Conservation (phyloP, 2,797 vertebrate genomes). For the Falco rusticolus region DNA sequence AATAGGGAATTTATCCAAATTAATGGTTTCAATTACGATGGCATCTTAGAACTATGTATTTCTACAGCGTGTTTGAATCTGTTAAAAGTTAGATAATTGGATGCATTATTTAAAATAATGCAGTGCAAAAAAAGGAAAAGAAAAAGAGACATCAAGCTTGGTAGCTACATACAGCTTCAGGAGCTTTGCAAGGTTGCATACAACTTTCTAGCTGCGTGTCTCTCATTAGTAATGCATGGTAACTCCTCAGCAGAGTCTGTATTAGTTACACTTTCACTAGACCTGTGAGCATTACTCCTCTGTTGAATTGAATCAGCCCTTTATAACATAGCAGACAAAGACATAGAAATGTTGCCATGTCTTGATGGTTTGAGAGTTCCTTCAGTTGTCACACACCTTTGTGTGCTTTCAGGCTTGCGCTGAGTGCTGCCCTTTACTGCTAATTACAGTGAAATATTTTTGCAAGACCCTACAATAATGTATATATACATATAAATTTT, state of each 20-base stretch:
- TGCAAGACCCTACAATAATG: not conserved
- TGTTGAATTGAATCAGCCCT: conserved; percentile 60
- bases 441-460: not conserved
- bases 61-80: conserved; percentile 25
- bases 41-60: conserved; percentile 82
- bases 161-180: conserved; percentile 49
- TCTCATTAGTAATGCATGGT: conserved; percentile 81
- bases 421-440: not conserved
- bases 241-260: conserved; percentile 70
- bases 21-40: conserved; percentile 75
- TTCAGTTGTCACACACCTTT: conserved; percentile 23
- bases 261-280: conserved; percentile 77
- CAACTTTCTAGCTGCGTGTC: conserved; percentile 53
- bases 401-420: not conserved
- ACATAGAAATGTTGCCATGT: conserved; percentile 31
- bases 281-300: conserved; percentile 50
- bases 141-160: conserved; percentile 22
- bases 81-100: conserved; percentile 39
- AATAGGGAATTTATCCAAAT: conserved; percentile 73
- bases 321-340: conserved; percentile 67
- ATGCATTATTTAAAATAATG: not conserved
- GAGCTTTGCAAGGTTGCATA: conserved; percentile 66
- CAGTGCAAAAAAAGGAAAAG: not conserved
- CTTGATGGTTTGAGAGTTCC: conserved; percentile 8
- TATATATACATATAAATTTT: no score